Conservation (phyloP, 2,888 invertebrate genomes). For the Diarsia brunnea region DNA sequence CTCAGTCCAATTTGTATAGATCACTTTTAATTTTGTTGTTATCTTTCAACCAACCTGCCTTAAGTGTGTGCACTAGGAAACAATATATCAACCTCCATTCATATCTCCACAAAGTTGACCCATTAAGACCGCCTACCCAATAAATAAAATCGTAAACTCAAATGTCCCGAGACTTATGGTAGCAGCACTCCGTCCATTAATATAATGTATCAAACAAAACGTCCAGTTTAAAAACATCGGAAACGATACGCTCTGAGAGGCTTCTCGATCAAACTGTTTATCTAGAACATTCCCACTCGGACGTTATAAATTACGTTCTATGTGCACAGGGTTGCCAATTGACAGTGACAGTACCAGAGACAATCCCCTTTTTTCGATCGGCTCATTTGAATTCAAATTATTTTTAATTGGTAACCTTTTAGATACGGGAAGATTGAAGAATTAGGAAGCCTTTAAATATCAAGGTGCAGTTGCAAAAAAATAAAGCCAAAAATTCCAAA, state of each 20-base stretch:
- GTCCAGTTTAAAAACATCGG: conserved; percentile 79
- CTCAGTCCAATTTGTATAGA: neutral
- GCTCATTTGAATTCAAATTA: conserved; percentile 46
- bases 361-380: conserved; percentile 37
- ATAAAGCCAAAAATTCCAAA: conserved; percentile 5
- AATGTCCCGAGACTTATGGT: conserved; percentile 74
- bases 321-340: conserved; percentile 74
- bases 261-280: conserved; percentile 82
- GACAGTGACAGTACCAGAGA: conserved; percentile 59
- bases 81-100: conserved; percentile 52
- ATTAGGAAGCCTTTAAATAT: conserved; percentile 5
- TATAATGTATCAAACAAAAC: conserved; percentile 82
- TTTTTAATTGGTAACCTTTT: conserved; percentile 58
- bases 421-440: conserved; percentile 31
- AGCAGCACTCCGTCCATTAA: conserved; percentile 78
- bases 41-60: conserved; percentile 20
- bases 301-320: conserved; percentile 69
- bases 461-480: conserved; percentile 31
- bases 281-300: conserved; percentile 73
- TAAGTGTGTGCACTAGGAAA: conserved; percentile 53
- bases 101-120: conserved; percentile 55
- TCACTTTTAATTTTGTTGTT: conserved; percentile 2
- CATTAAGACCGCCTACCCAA: conserved; percentile 57
- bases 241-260: conserved; percentile 74
- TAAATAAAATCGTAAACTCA: conserved; percentile 64